A percentile compares a stretch with the other conserved stretches of the same genome.
Conservation (phyloP, 64 coral and sea anemone genomes). For the Montipora cactus region DNA sequence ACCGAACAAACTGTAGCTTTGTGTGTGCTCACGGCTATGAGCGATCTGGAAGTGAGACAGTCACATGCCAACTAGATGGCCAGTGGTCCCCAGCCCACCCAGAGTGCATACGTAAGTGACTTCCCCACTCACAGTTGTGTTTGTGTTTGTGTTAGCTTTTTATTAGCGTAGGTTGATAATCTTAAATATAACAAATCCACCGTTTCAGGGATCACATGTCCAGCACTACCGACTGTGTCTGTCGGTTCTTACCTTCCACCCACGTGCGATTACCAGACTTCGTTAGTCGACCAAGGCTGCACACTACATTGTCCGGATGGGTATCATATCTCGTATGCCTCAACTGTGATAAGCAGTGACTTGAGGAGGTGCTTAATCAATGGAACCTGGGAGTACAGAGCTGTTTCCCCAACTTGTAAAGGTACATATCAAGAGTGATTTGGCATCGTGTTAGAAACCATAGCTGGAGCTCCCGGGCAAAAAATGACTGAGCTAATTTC, state of each 20-base stretch:
- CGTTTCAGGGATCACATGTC: constrained; percentile 15
- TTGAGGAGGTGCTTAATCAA: background rate
- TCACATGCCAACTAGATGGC: constrained; percentile 21
- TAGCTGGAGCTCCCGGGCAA: too few relatives aligned
- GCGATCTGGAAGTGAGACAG: constrained; percentile 8
- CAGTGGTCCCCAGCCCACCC: constrained; percentile 20
- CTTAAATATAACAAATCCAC: too few relatives aligned
- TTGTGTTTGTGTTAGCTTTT: too few relatives aligned
- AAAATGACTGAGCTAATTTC: too few relatives aligned
- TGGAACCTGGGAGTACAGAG: constrained; percentile 37
- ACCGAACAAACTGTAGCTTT: constrained; percentile 18
- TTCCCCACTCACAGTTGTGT: too few relatives aligned
- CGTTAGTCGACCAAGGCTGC: background rate
- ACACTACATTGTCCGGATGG: constrained; percentile 20
- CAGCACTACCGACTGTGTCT: background rate
- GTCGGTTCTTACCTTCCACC: constrained; percentile 17
- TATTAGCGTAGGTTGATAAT: too few relatives aligned
- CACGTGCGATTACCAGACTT: background rate
- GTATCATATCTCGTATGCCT: constrained; percentile 14
- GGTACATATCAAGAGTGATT: background rate
- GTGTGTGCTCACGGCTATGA: background rate
- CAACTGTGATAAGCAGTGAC: background rate
- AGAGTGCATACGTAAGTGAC: constrained; percentile 36
- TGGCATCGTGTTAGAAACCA: too few relatives aligned
- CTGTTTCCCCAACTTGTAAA: constrained; percentile 14